Evolutionary conservation across 2,113 vertebrate species (phyloP), one percentile per base, ranked within the genome.

Genomic region (Toxostoma redivivum): DNA sequence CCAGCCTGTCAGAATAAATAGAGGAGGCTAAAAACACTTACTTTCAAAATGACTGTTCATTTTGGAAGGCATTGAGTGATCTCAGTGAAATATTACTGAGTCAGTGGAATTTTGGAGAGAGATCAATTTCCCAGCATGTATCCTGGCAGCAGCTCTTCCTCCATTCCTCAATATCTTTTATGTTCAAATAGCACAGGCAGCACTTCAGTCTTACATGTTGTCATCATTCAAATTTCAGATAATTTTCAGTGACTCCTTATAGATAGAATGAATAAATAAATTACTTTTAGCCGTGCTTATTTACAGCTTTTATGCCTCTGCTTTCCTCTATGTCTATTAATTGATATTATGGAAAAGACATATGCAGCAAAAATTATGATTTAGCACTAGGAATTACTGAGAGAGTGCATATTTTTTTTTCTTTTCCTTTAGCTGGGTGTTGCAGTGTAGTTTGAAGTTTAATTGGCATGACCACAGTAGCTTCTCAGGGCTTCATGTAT

Each of bases 11-110:
- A 88, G 93, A 96, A 88, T 92, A 90, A 94, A 95, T 88, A 82
- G 79, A 90, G 47, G 47, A 78, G 76, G 67, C 92, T 94, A 82
- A 84, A 96, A 94, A 48, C 66, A 62, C 80, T 94, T 51, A 67
- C 76, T 95, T 92, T 62, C 80, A 44, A 81, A 96, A 86, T 92
- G 95, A 95, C 82, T 96, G 89, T 95, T 96, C 94, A 93, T 96
- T 96, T 96, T 90, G 91, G 88, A 91, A 95, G 84, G 81, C 89
- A 76, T 38, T 37, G 86, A 86, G 77, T 71, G 87, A 95, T 92
- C 86, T 86, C 80, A 58, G 50, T 86, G 91, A 88, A 97, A 74
- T 90, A 88, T 66, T 81, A 95, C 88, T 81, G 91, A 96, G 91
- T 94, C 91, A 92, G 86, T 78, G 79, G 88, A 67, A 54, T 90